Evolutionary conservation across 1,140 invertebrate genomes (phyloP).

Genomic region (Panagrolaimus sp.): DNA sequence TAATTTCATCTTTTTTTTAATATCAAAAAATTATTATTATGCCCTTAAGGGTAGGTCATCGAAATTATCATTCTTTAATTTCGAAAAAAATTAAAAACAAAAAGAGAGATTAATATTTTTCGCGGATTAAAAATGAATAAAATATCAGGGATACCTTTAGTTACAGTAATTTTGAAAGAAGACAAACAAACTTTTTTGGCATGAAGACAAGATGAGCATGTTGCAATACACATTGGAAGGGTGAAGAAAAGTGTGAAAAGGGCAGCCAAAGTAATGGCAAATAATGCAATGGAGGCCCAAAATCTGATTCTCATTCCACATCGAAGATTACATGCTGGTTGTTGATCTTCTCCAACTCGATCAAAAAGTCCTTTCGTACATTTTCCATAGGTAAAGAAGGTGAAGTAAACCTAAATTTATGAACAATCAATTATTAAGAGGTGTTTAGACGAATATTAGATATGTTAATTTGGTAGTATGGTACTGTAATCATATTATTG

Average conservation of each 20-base stretch:
- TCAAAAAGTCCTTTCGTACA: conserved; percentile 54
- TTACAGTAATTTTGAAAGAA: too few species aligned
- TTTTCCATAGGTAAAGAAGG: conserved; percentile 50
- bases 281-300: conserved; percentile 49
- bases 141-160: too few species aligned
- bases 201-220: conserved; percentile 52
- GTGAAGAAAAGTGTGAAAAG: conserved; percentile 50
- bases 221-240: conserved; percentile 54
- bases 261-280: conserved; percentile 47
- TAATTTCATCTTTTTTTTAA: too few species aligned
- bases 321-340: conserved; percentile 43
- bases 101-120: too few species aligned
- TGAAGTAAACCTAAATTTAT: conserved; percentile 44
- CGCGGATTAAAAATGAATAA: too few species aligned
- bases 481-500: too few species aligned
- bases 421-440: neutral
- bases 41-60: too few species aligned
- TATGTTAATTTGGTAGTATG: neutral
- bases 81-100: too few species aligned
- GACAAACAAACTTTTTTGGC: conserved; percentile 48
- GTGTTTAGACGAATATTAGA: neutral
- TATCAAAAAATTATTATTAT: too few species aligned
- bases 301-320: conserved; percentile 50
- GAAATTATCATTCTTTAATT: too few species aligned
- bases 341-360: conserved; percentile 36